Conservation (phyloP, 53 echinoderm and acorn worm species). For the Holothuria scabra region DNA sequence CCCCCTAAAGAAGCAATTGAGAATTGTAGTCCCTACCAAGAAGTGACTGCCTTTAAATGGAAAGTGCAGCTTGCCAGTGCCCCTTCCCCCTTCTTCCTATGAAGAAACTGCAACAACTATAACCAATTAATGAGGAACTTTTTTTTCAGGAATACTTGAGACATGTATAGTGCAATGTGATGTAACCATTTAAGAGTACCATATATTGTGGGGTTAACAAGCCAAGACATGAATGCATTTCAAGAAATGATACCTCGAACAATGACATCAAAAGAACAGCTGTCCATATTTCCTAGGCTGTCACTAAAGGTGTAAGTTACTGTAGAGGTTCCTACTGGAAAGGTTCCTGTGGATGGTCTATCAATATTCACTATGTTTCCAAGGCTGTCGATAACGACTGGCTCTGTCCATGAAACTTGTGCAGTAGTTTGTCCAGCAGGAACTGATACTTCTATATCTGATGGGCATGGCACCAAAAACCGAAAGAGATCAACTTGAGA, state of each 20-base stretch:
- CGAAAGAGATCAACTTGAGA: not conserved
- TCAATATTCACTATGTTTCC: not conserved
- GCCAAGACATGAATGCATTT: too few relatives aligned
- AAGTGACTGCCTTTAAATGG: too few relatives aligned
- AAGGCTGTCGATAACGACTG: not conserved
- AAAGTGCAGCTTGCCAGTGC: too few relatives aligned
- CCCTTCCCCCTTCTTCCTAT: too few relatives aligned
- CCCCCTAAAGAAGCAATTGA: too few relatives aligned
- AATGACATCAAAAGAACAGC: constrained; percentile 35
- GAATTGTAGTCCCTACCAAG: too few relatives aligned
- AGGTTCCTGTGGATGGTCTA: not conserved
- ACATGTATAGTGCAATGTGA: too few relatives aligned
- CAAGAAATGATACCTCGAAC: constrained; percentile 35
- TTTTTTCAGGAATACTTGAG: too few relatives aligned
- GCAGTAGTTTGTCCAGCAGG: not conserved
- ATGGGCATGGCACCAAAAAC: not conserved
- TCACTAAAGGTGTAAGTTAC: constrained; percentile 29
- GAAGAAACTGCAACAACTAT: too few relatives aligned
- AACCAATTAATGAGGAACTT: too few relatives aligned
- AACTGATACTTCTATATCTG: not conserved
- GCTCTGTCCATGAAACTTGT: not conserved
- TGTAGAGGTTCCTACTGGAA: constrained; percentile 6
- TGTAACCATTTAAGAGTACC: too few relatives aligned
- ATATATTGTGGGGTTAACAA: too few relatives aligned
- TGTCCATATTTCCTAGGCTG: not conserved